phyloP scores from a whole-genome alignment of 2,797 vertebrate species.

The Labroides dimidiatus region DNA sequence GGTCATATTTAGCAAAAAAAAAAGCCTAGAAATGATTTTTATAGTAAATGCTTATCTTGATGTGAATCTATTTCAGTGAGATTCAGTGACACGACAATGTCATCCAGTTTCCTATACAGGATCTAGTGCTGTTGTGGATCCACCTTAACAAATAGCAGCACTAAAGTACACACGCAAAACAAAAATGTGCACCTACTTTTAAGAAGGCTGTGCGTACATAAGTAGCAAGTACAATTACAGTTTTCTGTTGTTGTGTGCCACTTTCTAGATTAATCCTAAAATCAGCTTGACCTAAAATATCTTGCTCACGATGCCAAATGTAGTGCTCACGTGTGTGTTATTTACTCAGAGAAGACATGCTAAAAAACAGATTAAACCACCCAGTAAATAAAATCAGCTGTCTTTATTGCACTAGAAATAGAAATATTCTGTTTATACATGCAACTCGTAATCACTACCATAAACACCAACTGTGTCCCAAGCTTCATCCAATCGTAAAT shows the following conservation, averaged over 20 bases:
- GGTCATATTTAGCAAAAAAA: not conserved
- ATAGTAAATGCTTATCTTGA: slow-evolving; percentile 3
- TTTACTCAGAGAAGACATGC: too few species aligned
- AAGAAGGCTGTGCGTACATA: not conserved
- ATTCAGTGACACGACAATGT: too few species aligned
- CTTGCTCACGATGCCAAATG: too few species aligned
- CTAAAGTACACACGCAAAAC: slow-evolving; percentile 15
- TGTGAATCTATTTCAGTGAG: slow-evolving; percentile 24
- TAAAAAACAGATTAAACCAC: not conserved
- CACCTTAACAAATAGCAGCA: slow-evolving; percentile 58
- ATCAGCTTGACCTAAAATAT: not conserved
- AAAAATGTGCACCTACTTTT: slow-evolving; percentile 45
- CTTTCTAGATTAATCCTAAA: not conserved
- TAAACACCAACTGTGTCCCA: not conserved
- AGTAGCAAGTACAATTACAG: not conserved
- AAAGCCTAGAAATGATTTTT: not conserved
- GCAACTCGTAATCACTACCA: slow-evolving; percentile 2
- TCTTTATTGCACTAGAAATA: not conserved
- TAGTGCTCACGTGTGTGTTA: too few species aligned
- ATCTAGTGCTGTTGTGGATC: too few species aligned
- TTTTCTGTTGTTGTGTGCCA: not conserved
- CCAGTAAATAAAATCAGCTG: not conserved
- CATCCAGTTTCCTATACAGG: too few species aligned
- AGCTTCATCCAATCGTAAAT: not conserved
- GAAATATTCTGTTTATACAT: slow-evolving; percentile 8